Percentiles rank a stretch among this genome's conserved stretches.
phyloP scores from a whole-genome alignment of 1,140 invertebrate genomes.

The Olivierus martensii region DNA sequence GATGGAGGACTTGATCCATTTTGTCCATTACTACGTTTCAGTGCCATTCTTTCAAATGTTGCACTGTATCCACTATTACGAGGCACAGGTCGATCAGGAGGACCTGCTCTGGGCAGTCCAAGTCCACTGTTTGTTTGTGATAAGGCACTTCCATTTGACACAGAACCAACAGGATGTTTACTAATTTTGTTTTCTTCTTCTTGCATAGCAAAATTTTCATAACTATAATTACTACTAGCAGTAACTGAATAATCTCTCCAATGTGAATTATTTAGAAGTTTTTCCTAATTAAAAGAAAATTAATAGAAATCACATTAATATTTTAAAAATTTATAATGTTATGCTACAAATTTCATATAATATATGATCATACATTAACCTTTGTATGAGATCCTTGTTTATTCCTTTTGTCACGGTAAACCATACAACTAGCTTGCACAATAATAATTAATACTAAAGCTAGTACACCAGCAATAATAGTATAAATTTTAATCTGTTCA shows the following conservation, averaged over 20 bases:
- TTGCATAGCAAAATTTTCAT: slow-evolving; percentile 47
- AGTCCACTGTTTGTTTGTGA: neutral
- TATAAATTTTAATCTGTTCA: slow-evolving; percentile 57
- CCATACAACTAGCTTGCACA: slow-evolving; percentile 67
- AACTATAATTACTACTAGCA: slow-evolving; percentile 71
- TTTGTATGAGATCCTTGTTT: neutral
- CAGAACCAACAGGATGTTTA: neutral
- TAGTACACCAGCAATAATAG: slow-evolving; percentile 62
- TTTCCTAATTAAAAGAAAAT: slow-evolving; percentile 44
- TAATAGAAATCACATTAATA: neutral
- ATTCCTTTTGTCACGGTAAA: slow-evolving; percentile 36
- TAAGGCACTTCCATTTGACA: neutral
- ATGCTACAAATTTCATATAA: no score
- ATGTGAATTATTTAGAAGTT: slow-evolving; percentile 59
- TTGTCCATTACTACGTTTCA: neutral
- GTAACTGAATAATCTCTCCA: slow-evolving; percentile 69
- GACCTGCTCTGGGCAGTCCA: no score
- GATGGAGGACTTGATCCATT: neutral
- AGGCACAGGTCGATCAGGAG: neutral
- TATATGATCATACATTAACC: no score
- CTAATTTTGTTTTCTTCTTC: slow-evolving; percentile 3
- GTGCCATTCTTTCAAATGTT: neutral
- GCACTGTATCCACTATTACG: neutral
- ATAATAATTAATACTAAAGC: slow-evolving; percentile 61
- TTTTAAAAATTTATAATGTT: no score